Base-by-base conservation (phyloP, 2,888 invertebrate genomes). In the Eilema griseolum region DNA sequence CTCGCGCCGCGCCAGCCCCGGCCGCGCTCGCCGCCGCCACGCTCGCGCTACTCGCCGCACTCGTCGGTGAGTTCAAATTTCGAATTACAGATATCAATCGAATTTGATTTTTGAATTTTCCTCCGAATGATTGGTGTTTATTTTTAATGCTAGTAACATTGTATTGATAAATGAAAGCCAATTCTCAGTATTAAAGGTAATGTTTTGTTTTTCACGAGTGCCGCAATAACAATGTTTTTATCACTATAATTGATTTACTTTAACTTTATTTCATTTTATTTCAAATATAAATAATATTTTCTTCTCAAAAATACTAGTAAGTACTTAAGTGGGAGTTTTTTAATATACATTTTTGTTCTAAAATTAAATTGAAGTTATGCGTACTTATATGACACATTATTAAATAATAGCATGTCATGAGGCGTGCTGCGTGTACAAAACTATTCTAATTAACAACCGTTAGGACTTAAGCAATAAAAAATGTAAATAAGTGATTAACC, bases 31-130 rank as follows among this genome's bases (percentile, higher is more conserved):
- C 81, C 72, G 85, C 89, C 80, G 87, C 88, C 74, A 84, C 85
- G 33, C 75, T 93, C 72, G 86, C 92, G 75, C 84, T 91, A 37
- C 86, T 94, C 84, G 87, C 89, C 86, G 87, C 93, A 79, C 84
- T 92, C 86, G 93, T 89, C 89, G 93, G 94, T 94, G 91, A 94
- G 94, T 86, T 81, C 67, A 76, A 81, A 81, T 71, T 77, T 77
- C 77, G 69, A 76, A 67, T 68, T 61, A 65, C 69, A 52, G 31
- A 69, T 66, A 67, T 61, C 37, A 23, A 56, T 61, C 63, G 28
- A 61, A 70, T 71, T 67, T 68, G 7, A 61, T 63, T 69, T 63
- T 64, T 71, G 69, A 70, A 70, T 70, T 61, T 57, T 60, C 16
- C 65, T n/a, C 61, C 46, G 63, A 73, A 56, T 41, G 28, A 41